phyloP scores from a whole-genome alignment of 2,113 vertebrate species.

The Sinocyclocheilus maitianheensis region DNA sequence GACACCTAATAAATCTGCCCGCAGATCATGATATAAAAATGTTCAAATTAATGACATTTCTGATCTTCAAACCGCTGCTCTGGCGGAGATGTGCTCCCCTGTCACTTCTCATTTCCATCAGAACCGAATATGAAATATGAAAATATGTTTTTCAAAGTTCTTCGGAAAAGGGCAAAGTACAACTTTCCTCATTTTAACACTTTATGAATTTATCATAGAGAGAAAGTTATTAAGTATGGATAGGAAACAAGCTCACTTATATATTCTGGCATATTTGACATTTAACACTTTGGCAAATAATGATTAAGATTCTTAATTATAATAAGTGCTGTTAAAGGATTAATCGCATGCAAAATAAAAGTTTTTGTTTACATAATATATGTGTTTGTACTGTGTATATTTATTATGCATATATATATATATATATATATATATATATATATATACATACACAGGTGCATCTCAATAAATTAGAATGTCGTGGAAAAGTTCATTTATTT shows the following conservation, averaged over 20 bases:
- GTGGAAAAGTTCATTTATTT: too few species aligned
- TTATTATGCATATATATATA: too few species aligned
- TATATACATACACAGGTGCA: too few species aligned
- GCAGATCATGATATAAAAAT: not conserved
- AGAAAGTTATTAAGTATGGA: not conserved
- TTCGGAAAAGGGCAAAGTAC: not conserved
- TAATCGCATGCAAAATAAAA: too few species aligned
- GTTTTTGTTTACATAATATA: too few species aligned
- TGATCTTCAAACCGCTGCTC: not conserved
- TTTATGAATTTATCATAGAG: conserved; percentile 12
- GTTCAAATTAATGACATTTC: not conserved
- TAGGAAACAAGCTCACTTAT: too few species aligned
- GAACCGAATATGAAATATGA: not conserved
- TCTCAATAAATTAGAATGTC: too few species aligned
- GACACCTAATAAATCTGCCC: conserved; percentile 9
- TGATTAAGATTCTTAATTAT: not conserved
- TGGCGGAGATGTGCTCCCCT: too few species aligned
- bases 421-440: too few species aligned
- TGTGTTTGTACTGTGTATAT: too few species aligned
- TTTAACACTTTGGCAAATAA: not conserved
- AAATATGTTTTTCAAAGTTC: not conserved
- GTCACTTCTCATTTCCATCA: conserved; percentile 16
- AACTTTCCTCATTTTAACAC: not conserved
- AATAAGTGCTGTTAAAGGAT: too few species aligned
- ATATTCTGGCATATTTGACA: not conserved